A percentile compares a stretch with the other conserved stretches of the same genome.
Conservation (phyloP, 2,113 vertebrate genomes). For the Pyxicephalus adspersus region DNA sequence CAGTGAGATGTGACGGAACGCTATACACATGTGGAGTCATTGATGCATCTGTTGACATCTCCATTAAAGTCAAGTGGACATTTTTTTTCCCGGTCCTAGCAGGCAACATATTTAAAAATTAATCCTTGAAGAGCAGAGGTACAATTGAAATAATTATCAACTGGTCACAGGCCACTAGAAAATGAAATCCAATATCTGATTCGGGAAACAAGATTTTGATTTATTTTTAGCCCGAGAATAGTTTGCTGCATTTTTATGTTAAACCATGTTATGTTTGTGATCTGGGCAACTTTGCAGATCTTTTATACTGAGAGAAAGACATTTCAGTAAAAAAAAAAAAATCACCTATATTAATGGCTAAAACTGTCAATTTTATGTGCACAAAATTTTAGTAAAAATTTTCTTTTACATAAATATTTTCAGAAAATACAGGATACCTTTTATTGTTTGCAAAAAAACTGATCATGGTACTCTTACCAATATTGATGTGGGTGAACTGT, state of each 20-base stretch:
- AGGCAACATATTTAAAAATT: slow-evolving; percentile 46
- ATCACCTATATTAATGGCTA: no score
- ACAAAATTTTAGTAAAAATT: no score
- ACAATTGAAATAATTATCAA: slow-evolving; percentile 10
- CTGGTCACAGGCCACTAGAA: background rate
- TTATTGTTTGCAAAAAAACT: no score
- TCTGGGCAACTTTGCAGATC: background rate
- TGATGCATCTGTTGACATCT: slow-evolving; percentile 44
- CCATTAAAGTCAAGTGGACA: slow-evolving; percentile 54
- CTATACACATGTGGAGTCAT: slow-evolving; percentile 25
- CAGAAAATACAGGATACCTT: no score
- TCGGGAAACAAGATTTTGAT: background rate
- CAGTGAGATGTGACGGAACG: slow-evolving; percentile 38
- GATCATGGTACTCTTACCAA: no score
- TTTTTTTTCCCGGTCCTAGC: slow-evolving; percentile 25
- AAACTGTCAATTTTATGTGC: no score
- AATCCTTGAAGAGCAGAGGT: slow-evolving; percentile 31
- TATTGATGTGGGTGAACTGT: no score
- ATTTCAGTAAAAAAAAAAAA: no score
- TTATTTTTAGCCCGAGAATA: no score
- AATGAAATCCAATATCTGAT: background rate
- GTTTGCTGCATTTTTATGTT: background rate
- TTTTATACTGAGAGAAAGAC: background rate
- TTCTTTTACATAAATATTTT: no score
- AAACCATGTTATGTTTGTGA: background rate